Conservation (phyloP, 2,797 vertebrate species). For the Otolemur crassicaudatus region DNA sequence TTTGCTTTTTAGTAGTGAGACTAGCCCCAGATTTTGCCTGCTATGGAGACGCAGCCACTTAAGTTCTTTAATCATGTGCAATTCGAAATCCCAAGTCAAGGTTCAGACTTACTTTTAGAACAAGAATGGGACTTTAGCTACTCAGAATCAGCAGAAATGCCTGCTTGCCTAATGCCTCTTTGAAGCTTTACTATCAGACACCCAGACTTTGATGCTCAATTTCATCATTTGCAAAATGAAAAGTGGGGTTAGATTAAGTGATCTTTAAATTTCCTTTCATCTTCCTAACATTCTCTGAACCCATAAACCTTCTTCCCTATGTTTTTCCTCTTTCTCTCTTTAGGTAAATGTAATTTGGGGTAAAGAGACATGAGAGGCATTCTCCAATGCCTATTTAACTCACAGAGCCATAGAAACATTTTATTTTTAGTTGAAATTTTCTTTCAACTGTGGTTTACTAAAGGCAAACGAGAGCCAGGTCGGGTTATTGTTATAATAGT, state of each 20-base stretch:
- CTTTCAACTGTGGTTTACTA: conserved; percentile 25
- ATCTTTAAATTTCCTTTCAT: conserved; percentile 2
- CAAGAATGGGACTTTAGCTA: background rate
- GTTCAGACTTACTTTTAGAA: conserved; percentile 23
- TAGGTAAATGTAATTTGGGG: background rate
- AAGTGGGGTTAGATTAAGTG: conserved; percentile 7
- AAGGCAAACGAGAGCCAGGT: background rate
- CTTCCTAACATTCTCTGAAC: background rate
- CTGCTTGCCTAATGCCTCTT: background rate
- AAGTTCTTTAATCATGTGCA: conserved; percentile 4
- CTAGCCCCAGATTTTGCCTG: background rate
- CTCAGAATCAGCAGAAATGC: background rate
- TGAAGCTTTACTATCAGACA: conserved; percentile 3
- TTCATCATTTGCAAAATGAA: conserved; percentile 15
- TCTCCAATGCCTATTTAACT: conserved; percentile 13
- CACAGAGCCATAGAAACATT: background rate
- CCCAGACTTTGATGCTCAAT: background rate
- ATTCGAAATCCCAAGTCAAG: background rate
- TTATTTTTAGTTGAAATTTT: conserved; percentile 54
- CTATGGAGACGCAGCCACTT: background rate
- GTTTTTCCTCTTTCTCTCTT: background rate
- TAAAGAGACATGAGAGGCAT: background rate
- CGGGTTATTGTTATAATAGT: background rate
- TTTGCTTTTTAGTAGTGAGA: background rate
- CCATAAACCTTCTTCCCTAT: background rate